Base-by-base conservation (phyloP, 2,797 vertebrate genomes). In the Myripristis murdjan region DNA sequence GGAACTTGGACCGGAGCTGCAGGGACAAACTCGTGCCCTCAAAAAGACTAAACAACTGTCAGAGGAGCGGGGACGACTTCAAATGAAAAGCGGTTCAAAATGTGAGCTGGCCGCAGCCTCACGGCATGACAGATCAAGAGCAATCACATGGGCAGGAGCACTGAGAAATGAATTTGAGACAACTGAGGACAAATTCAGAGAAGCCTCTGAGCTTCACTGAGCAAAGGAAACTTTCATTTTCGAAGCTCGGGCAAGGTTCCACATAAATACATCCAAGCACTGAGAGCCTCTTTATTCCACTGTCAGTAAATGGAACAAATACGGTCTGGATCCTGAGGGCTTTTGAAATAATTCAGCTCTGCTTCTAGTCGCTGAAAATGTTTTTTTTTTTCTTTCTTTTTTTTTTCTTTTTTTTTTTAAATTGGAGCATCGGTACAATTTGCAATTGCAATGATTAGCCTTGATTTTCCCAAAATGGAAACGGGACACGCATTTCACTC, bases 121-220 rank as follows among this genome's bases (percentile, higher is more conserved):
- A n/a, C 79, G 73, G 80, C 75, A 83, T 79, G 83, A 82, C 77
- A 85, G 88, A 89, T 88, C 90, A 91, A 91, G 82, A 87, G 86
- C 72, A 67, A 82, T 84, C 82, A 70, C 35, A 64, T 58, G 75
- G 85, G 68, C 77, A 79, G 73, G 41, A 79, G 68, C 60, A 67
- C 70, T 58, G 78, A 78, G 62, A 73, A 70, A 83, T 53, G 54
- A 66, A 77, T 69, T 78, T 26, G 20, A 79, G 59, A 41, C 6
- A 44, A 54, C 51, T 9, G 24, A 23, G 5, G 37, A 28, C 6
- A 31, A 79, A 82, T 39, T 81, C 79, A 77, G 62, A 74, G 37
- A 66, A 71, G 43, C 66, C 58, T 56, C 52, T 33, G 59, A 80
- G 81, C 66, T 64, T 51, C 51, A 75, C 37, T 10, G 12, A 77